Evolutionary conservation across 2,797 vertebrate species (phyloP), one percentile per base, ranked within the genome.

Genomic region (Sebastiscus tertius): DNA sequence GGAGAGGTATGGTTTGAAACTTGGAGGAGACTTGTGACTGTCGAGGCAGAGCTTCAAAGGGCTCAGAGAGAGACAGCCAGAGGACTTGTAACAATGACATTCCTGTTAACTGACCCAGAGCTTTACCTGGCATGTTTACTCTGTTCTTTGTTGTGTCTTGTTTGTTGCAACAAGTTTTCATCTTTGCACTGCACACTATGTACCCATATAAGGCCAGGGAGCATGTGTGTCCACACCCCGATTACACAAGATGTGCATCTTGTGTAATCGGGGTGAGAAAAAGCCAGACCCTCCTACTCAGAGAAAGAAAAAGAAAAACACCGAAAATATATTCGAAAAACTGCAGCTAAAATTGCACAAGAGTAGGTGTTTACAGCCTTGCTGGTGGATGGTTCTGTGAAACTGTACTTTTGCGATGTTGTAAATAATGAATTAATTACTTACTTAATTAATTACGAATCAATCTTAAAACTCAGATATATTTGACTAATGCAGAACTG

Each of bases 71-170:
- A 82, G 55, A 82, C 5, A 8, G 67, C 39, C 14, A 42, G 39
- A 42, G 78, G n/a, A 31, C 42, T 49, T 67, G 13, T 4, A 88
- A 89, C 75, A 86, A 88, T 79, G 36, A 73, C 79, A 91, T 91
- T 92, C 84, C 74, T 89, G 24, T 61, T 29, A 87, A 87, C 87
- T 83, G 33, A 81, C 59, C 76, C 54, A 81, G 68, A 36, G 68
- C 12, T 71, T 71, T 80, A 86, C 69, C 66, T 77, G 6, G 20
- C 63, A 14, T 90, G 74, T 88, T 87, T 77, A 66, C 70, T 34
- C 4, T 54, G 54, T 39, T 58, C 46, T 69, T 55, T 68, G 65
- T 54, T 68, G 54, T 34, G 52, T 46, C 63, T 46, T 46, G 6
- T 42, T 61, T 68, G 60, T n/a, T 68, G 64, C 69, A 64, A 49